Conservation (phyloP, 2,113 vertebrate genomes). For the Murina feae region DNA sequence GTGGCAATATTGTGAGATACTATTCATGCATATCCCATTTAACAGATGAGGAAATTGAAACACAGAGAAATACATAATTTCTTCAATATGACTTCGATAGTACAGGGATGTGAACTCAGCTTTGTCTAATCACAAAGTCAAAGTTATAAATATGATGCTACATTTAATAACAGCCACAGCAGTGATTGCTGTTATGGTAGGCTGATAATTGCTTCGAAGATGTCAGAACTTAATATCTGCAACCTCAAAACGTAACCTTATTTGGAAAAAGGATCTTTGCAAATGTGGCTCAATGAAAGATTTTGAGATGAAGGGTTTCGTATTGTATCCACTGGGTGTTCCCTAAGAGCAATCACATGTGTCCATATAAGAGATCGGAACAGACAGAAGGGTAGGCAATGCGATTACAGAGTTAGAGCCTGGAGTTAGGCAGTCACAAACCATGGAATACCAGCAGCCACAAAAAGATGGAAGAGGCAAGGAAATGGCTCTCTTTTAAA, state of each 20-base stretch:
- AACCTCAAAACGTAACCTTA: neutral
- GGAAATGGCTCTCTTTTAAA: neutral
- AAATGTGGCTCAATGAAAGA: neutral
- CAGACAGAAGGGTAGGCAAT: neutral
- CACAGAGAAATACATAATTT: neutral
- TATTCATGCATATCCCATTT: neutral
- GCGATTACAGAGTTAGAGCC: too few species aligned
- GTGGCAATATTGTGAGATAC: neutral
- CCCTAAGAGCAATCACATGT: neutral
- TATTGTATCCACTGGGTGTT: neutral
- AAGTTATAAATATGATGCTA: neutral
- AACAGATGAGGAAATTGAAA: constrained; percentile 34
- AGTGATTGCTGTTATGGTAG: neutral
- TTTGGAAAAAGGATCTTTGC: neutral
- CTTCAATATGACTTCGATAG: neutral
- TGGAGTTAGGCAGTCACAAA: neutral
- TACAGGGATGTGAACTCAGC: neutral
- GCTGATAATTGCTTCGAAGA: neutral
- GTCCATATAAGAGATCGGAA: neutral
- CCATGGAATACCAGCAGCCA: neutral
- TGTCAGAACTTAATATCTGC: neutral
- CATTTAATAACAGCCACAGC: neutral
- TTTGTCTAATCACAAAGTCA: neutral
- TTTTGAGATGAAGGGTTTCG: neutral
- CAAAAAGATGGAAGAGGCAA: neutral